Percentiles rank a stretch among this genome's conserved stretches.
phyloP scores from a whole-genome alignment of 2,888 invertebrate species.

The Thecophora atra region DNA sequence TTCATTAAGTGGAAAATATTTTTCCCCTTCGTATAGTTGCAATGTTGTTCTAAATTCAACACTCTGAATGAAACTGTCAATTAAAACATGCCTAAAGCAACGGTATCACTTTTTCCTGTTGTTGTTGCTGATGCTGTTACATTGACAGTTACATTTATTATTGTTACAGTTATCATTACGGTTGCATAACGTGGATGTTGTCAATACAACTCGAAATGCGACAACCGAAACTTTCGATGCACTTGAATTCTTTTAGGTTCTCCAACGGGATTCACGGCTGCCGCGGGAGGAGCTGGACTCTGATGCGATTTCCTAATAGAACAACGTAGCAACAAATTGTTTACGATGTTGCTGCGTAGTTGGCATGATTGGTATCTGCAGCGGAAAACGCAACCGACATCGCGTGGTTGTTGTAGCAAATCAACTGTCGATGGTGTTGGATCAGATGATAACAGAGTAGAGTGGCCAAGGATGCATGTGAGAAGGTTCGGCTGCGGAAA shows the following conservation, averaged over 20 bases:
- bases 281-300: not conserved
- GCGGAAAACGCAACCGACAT: not conserved
- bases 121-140: no score
- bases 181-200: no score
- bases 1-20: no score
- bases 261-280: not conserved
- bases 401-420: not conserved
- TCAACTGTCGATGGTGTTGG: not conserved
- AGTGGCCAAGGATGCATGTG: not conserved
- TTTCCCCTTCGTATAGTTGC: not conserved
- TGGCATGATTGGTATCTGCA: not conserved
- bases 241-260: slow-evolving; percentile 3
- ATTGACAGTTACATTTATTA: no score
- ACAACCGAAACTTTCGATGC: slow-evolving; percentile 2
- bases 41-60: no score
- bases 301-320: no score
- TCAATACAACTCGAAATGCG: not conserved
- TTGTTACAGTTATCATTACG: no score
- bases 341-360: not conserved
- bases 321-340: no score
- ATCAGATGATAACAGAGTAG: no score
- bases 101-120: no score
- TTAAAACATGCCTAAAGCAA: no score
- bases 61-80: no score
- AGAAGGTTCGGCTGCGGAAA: not conserved